Percentiles rank a stretch among this genome's conserved stretches.
phyloP scores from a whole-genome alignment of 64 coral and sea anemone species.

The Porites lutea region DNA sequence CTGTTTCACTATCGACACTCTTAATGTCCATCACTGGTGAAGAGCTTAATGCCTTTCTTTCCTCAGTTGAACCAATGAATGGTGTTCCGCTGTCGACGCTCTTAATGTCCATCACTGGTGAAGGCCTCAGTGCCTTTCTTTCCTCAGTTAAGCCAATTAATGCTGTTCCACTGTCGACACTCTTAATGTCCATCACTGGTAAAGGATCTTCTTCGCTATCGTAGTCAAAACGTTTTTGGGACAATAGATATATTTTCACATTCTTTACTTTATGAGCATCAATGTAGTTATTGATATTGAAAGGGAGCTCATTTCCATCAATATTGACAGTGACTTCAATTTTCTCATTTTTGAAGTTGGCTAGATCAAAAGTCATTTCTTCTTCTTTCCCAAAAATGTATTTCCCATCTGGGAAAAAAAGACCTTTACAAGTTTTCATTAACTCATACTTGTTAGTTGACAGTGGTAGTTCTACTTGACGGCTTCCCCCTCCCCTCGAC shows the following conservation, averaged over 20 bases:
- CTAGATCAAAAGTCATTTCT: constrained; percentile 25
- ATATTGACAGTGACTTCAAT: constrained; percentile 41
- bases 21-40: not conserved
- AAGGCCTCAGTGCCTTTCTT: not conserved
- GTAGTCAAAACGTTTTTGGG: constrained; percentile 15
- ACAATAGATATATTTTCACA: constrained; percentile 34
- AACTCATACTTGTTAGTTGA: constrained; percentile 25
- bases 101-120: not conserved
- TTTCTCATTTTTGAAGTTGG: constrained; percentile 46
- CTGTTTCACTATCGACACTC: not conserved
- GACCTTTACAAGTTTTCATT: constrained; percentile 6
- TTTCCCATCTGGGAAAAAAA: constrained; percentile 39
- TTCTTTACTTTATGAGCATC: constrained; percentile 62
- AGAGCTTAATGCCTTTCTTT: not conserved
- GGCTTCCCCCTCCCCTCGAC: constrained; percentile 26
- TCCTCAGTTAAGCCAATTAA: constrained; percentile 5
- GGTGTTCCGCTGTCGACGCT: not conserved
- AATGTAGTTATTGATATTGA: constrained; percentile 55
- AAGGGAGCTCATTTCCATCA: constrained; percentile 45
- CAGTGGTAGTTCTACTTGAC: not conserved
- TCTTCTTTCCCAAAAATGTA: constrained; percentile 41
- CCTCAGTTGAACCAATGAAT: not conserved
- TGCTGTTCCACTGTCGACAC: not conserved
- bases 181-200: not conserved
- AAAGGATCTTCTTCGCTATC: constrained; percentile 2